Evolutionary conservation across 2,113 vertebrate species (phyloP), one percentile per base, ranked within the genome.

Genomic region (Chamaetylas fuelleborni): DNA sequence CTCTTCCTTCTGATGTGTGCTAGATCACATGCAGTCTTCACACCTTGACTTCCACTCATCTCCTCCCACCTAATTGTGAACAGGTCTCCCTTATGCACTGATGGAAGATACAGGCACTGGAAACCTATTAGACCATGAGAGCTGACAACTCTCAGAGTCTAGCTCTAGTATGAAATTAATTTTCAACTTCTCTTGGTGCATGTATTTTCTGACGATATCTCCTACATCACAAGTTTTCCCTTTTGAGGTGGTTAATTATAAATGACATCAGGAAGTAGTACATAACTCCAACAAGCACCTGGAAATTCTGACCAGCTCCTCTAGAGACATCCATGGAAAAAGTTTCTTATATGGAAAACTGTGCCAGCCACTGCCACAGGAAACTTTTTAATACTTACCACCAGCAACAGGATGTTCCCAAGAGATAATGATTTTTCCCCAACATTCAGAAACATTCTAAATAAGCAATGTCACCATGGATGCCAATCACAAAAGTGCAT

Each of bases 401-500:
- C 67, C 71, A 95, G 25, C 61, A 90, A 74, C 36, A 72, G 28
- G 80, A 86, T 38, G 56, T 81, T 96, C 82, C 82, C 85, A 83
- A 88, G 60, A 81, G 82, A 70, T 31, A 58, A 84, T 53, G 65
- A 42, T 62, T 92, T 94, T 83, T 38, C 76, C 70, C 76, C 5
- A 2, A 29, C 48, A 33, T 45, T 92, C 71, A 42, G 67, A 87
- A 83, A 90, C 45, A 60, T 92, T 94, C 60, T 92, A 86, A 94
- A 95, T 82, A 90, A 92, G 81, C 88, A 92, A 29, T 66, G 79
- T 86, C 94, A 94, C 67, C 60, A 54, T 15, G 38, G 90, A 90
- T 91, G 95, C 88, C 10, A 15, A 93, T 88, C 87, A 87, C 58
- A 86, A 90, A 86, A 57, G 60, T 79, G 79, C 62, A 93, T 54